phyloP scores from a whole-genome alignment of 2,888 invertebrate species.

The Masnerella sp. region DNA sequence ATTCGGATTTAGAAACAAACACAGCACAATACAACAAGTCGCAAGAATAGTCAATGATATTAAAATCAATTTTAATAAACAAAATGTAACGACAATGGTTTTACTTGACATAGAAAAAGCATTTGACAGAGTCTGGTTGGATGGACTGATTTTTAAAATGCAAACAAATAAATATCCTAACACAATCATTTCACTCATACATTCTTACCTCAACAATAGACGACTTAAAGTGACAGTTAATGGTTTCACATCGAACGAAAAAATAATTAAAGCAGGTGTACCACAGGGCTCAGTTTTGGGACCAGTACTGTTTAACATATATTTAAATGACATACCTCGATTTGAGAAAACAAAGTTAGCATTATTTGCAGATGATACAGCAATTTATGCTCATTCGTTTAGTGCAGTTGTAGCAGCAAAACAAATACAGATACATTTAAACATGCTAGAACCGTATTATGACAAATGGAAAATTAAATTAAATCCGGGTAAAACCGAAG shows the following conservation, averaged over 20 bases:
- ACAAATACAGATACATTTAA: constrained; percentile 44
- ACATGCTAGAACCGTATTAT: constrained; percentile 34
- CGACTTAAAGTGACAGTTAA: constrained; percentile 61
- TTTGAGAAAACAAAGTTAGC: constrained; percentile 44
- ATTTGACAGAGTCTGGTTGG: constrained; percentile 67
- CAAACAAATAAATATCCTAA: constrained; percentile 58
- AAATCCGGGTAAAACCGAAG: constrained; percentile 48
- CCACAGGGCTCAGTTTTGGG: constrained; percentile 60
- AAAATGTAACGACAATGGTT: constrained; percentile 63
- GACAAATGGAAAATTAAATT: constrained; percentile 40
- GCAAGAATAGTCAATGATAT: constrained; percentile 65
- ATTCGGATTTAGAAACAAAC: constrained; percentile 68
- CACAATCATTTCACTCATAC: constrained; percentile 60
- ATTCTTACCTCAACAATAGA: constrained; percentile 63
- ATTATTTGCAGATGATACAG: constrained; percentile 48
- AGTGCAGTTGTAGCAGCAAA: constrained; percentile 47
- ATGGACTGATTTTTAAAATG: constrained; percentile 68
- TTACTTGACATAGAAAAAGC: constrained; percentile 61
- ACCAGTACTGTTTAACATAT: constrained; percentile 63
- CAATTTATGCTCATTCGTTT: constrained; percentile 39
- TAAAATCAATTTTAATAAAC: constrained; percentile 63
- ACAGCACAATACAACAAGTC: constrained; percentile 67
- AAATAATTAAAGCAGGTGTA: constrained; percentile 42
- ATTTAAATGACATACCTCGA: constrained; percentile 51
- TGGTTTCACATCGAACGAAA: not conserved